Evolutionary conservation across 2,113 vertebrate genomes (phyloP).

Genomic region (Anoplopoma fimbria): DNA sequence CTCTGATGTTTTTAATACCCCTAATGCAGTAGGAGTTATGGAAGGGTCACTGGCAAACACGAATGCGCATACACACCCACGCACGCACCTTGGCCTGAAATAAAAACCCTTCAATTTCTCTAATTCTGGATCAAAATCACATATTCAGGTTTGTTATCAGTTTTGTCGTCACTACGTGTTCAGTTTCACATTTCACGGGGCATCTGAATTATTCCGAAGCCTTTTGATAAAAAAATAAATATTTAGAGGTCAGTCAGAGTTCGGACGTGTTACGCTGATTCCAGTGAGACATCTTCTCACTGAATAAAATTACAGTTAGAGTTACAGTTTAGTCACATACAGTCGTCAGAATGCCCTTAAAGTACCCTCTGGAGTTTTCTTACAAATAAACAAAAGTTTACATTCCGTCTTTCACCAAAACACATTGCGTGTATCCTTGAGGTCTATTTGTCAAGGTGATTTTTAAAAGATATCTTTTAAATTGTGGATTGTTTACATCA

Average conservation of each 20-base stretch:
- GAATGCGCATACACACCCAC: slow-evolving; percentile 17
- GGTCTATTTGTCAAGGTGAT: neutral
- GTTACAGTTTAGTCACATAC: neutral
- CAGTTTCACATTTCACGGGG: neutral
- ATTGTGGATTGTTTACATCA: neutral
- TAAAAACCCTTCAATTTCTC: too few species aligned
- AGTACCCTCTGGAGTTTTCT: neutral
- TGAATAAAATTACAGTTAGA: neutral
- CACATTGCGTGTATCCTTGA: too few species aligned
- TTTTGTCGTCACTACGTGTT: neutral
- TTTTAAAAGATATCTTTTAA: too few species aligned
- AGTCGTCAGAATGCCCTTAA: neutral
- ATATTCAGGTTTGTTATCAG: neutral
- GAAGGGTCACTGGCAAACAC: slow-evolving; percentile 46
- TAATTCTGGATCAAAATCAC: neutral
- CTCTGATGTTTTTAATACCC: slow-evolving; percentile 64
- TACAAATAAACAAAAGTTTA: neutral
- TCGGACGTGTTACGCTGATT: neutral
- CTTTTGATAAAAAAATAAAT: neutral
- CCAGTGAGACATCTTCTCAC: neutral
- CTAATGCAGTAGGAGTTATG: slow-evolving; percentile 69
- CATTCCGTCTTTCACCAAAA: neutral
- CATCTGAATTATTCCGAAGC: neutral
- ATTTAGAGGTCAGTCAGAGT: neutral
- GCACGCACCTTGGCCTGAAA: too few species aligned